Conservation (phyloP, 1,140 invertebrate species). For the Drosophila mayri region DNA sequence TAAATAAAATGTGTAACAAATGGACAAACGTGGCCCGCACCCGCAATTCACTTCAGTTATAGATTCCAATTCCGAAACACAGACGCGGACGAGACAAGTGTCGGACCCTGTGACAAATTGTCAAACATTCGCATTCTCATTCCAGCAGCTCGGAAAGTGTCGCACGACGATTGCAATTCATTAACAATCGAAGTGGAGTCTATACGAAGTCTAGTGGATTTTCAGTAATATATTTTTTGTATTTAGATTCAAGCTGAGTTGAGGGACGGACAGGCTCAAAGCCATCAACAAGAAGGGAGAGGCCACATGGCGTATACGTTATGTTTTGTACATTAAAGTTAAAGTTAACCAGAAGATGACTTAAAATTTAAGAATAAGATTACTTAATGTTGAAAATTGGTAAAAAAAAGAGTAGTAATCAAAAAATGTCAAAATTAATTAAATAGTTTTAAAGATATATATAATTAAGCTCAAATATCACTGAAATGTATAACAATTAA, state of each 20-base stretch:
- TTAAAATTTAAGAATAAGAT: not conserved
- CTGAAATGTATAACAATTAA: not conserved
- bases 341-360: not conserved
- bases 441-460: not conserved
- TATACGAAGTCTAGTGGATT: constrained; percentile 18
- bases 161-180: constrained; percentile 68
- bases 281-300: constrained; percentile 54
- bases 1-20: constrained; percentile 74
- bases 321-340: constrained; percentile 19
- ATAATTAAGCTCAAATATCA: not conserved
- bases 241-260: constrained; percentile 37
- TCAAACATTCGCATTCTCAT: constrained; percentile 67
- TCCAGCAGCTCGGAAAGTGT: constrained; percentile 37
- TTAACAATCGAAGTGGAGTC: constrained; percentile 52
- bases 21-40: constrained; percentile 65
- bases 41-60: constrained; percentile 41
- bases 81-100: constrained; percentile 59
- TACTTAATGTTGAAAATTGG: not conserved
- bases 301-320: constrained; percentile 68
- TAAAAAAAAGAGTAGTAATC: not conserved
- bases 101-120: constrained; percentile 72
- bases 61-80: constrained; percentile 17
- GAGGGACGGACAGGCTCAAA: constrained; percentile 72
- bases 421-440: not conserved
- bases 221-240: not conserved